Base-by-base conservation (phyloP, 2,888 invertebrate species). In the Craniophora ligustri region DNA sequence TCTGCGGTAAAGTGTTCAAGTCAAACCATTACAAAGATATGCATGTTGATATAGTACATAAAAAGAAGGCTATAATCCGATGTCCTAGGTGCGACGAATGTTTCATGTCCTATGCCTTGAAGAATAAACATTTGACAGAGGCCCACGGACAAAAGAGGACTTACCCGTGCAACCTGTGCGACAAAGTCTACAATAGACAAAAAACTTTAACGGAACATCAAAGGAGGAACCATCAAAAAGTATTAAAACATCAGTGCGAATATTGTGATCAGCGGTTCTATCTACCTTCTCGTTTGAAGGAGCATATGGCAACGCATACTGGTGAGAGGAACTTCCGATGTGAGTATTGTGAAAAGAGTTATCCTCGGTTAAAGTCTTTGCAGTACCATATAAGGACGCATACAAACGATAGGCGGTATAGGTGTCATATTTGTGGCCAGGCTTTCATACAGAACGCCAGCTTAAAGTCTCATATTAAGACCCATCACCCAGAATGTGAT, bases 371-470 rank as follows among this genome's bases (percentile, higher is more conserved):
- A 4, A 95, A 94, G 28, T 94, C 95, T 0, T 66, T 95, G 19
- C 95, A 94, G 34, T 94, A 95, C 19, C 95, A 95, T 69, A 92
- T 94, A 63, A 75, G 95, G 34, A 94, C 94, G 0, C 95, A 95
- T 64, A 94, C 94, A 0, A 95, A 95, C 3, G 94, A 95, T 57
- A 87, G 94, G 14, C 82, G 95, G 5, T 95, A 94, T 47, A 78
- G 94, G 1, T 95, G 95, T 60, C 89, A 94, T 44, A 84, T 91
- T 49, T 95, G 95, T 55, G 92, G 88, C 1, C 93, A 94, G 35
- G 94, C 94, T 0, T 95, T 95, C 46, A 94, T 94, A 44, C 95
- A 95, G 48, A 94, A 94, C 41, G 92, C 94, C 0, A 94, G 95
- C 60, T 69, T 95, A 32, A 95, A 95, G 60, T 91, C 94, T 0